A percentile compares a stretch with the other conserved stretches of the same genome.
Conservation (phyloP, 2,888 invertebrate species). For the Octonoba sinensis region DNA sequence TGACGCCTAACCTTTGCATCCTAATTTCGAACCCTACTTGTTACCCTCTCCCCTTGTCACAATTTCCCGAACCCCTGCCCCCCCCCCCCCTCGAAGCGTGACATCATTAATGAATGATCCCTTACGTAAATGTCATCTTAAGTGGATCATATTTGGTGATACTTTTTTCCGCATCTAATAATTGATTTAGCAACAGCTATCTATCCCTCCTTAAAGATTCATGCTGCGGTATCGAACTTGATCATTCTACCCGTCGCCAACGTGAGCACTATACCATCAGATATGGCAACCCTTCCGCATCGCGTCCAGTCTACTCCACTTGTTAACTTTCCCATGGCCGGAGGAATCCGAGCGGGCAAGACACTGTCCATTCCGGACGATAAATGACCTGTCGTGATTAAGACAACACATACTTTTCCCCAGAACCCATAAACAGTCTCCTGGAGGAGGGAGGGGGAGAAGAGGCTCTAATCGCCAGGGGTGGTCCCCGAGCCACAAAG, state of each 20-base stretch:
- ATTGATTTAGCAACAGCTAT: no score
- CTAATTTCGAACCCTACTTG: no score
- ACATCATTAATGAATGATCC: no score
- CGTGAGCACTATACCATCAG: neutral
- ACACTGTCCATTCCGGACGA: slow-evolving; percentile 14
- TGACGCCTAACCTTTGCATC: no score
- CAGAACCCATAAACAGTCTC: slow-evolving; percentile 33
- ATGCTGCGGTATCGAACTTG: no score
- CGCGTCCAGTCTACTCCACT: slow-evolving; percentile 6
- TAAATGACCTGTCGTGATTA: slow-evolving; percentile 61
- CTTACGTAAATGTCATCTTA: no score
- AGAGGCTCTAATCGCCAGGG: slow-evolving; percentile 28
- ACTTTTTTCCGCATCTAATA: no score
- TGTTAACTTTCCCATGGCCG: slow-evolving; percentile 41
- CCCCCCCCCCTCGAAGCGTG: no score
- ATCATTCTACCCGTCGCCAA: neutral
- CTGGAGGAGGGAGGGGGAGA: neutral
- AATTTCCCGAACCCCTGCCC: no score
- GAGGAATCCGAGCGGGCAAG: slow-evolving; percentile 13
- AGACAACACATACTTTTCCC: slow-evolving; percentile 54
- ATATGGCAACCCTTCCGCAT: neutral
- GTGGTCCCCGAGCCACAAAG: slow-evolving; percentile 46
- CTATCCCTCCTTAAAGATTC: no score
- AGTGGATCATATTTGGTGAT: no score
- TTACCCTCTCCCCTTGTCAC: no score